Conservation (phyloP, 92 coral and sea anemone genomes). For the Epizoanthus stellaris region DNA sequence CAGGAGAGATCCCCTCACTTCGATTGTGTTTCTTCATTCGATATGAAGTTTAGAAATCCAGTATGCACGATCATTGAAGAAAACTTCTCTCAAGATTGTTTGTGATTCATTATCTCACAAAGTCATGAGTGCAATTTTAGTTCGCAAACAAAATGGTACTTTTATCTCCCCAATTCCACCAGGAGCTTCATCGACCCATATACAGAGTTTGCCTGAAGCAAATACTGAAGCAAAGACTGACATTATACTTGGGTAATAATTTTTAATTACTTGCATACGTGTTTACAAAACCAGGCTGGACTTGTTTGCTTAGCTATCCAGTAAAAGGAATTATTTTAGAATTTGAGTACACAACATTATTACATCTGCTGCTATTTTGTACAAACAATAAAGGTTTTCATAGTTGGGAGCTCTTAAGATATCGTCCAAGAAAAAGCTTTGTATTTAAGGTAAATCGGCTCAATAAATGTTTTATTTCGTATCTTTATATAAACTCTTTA, state of each 20-base stretch:
- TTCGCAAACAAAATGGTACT: constrained; percentile 13
- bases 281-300: constrained; percentile 18
- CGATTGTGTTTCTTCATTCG: constrained; percentile 19
- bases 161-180: constrained; percentile 16
- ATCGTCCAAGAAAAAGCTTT: constrained; percentile 1
- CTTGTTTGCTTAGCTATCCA: constrained; percentile 8
- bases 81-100: constrained; percentile 23
- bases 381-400: neutral
- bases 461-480: constrained; percentile 10
- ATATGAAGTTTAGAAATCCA: constrained; percentile 20
- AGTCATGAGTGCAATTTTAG: constrained; percentile 23
- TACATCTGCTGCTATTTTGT: constrained; percentile 8
- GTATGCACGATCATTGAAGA: neutral
- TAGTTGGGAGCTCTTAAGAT: constrained; percentile 16
- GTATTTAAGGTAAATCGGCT: neutral
- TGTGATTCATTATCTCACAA: constrained; percentile 22
- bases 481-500: constrained; percentile 7
- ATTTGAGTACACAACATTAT: constrained; percentile 9
- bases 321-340: constrained; percentile 15
- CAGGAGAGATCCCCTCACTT: constrained; percentile 8
- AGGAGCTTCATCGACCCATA: constrained; percentile 17
- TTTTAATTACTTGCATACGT: constrained; percentile 17
- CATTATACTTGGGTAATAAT: constrained; percentile 4
- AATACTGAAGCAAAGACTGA: constrained; percentile 15
- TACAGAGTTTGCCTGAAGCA: constrained; percentile 7